phyloP scores from a whole-genome alignment of 2,888 invertebrate species.

The Seira sanloemensis region DNA sequence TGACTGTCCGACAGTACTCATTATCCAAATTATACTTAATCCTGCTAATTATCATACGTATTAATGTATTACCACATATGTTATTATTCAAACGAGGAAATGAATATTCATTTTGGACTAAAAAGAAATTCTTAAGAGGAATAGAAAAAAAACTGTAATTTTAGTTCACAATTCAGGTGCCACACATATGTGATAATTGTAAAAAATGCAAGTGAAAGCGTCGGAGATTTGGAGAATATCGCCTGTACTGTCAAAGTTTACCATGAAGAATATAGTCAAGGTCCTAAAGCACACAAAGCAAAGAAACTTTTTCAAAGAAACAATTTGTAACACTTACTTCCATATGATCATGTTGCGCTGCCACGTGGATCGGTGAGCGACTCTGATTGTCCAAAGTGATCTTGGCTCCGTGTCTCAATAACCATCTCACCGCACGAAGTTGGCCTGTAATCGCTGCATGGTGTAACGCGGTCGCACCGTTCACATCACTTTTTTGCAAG shows the following conservation, averaged over 20 bases:
- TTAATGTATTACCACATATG: neutral
- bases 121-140: too few relatives aligned
- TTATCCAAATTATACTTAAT: too few relatives aligned
- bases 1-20: too few relatives aligned
- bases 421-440: constrained; percentile 83
- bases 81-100: too few relatives aligned
- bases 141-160: too few relatives aligned
- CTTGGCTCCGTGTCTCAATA: constrained; percentile 88
- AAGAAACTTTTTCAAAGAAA: constrained; percentile 8
- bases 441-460: constrained; percentile 77
- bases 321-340: constrained; percentile 80
- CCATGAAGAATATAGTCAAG: neutral
- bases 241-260: neutral
- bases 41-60: neutral
- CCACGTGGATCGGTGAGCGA: constrained; percentile 93
- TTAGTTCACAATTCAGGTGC: too few relatives aligned
- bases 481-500: constrained; percentile 69
- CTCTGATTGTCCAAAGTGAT: constrained; percentile 90
- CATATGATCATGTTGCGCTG: constrained; percentile 92
- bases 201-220: too few relatives aligned
- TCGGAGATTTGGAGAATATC: too few relatives aligned
- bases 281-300: constrained; percentile 22
- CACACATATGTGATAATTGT: too few relatives aligned
- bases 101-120: too few relatives aligned
- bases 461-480: constrained; percentile 76